Evolutionary conservation across 2,113 vertebrate species (phyloP), one percentile per base, ranked within the genome.

Genomic region (Excalfactoria chinensis): DNA sequence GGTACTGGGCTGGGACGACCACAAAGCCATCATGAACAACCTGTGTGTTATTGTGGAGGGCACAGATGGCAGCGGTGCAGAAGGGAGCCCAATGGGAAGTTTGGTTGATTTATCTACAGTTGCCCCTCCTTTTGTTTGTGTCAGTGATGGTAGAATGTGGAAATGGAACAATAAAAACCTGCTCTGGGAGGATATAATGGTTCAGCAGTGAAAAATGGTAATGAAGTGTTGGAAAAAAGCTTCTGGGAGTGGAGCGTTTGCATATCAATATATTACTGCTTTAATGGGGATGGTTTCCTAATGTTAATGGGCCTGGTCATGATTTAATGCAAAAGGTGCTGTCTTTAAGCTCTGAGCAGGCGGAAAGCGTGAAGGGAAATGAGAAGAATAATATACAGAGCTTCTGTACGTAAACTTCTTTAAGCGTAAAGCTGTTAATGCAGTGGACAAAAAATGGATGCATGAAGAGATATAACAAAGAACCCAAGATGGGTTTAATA

Each of bases 161-260:
- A 94, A 90, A 64, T 1, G 5, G 74, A 69, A 73, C 77, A 40
- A 63, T 85, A 71, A 89, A 89, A 71, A 46, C 25, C 5, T 26
- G 2, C 64, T 80, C 77, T 67, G 59, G 64, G 71, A 88, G 49
- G 37, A 7, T 66, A 10, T 58, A 82, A 82, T 72, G 55, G 55
- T 86, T 78, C 81, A 70, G 25, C 7, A 15, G 63, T 86, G 74
- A 93, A 90, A 96, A 96, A 90, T 90, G 63, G 69, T 94, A 86
- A 92, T 87, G 81, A 92, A 46, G 46, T 76, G 59, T 23, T 82
- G 88, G 40, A 84, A 84, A 92, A 87, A 89, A 71, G 49, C 62
- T 82, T 94, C 72, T 41, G 84, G 80, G 73, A 69, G 19, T 37
- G 41, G 22, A 84, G 63, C 8, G 34, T 37, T 90, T 4, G 0